Base-by-base conservation (phyloP, 2,888 invertebrate species). In the Scrobipalpa costella region DNA sequence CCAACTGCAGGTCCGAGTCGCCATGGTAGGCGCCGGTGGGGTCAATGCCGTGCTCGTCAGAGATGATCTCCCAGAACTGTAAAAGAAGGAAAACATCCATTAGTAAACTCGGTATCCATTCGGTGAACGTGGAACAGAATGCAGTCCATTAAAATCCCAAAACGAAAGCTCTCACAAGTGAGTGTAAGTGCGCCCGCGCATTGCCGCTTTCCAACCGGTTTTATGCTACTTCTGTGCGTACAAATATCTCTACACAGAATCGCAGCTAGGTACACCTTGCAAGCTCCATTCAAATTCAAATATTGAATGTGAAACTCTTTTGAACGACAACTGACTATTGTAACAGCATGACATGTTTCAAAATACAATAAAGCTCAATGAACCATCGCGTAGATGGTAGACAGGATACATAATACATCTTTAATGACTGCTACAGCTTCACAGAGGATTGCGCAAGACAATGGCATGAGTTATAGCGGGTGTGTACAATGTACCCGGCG, bases 11-110 rank as follows among this genome's bases (percentile, higher is more conserved):
- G 84, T 97, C 97, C 60, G 96, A 96, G 87, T 97, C 97, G 63
- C 97, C 97, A 73, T 95, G 95, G 89, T 97, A 97, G 44, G 95
- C 95, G 68, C 97, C 97, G 74, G 96, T 96, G 73, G 97, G 96
- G 93, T 97, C 97, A 80, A 98, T 98, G 80, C 97, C 97, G 87
- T 98, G 98, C 92, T 98, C 98, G 83, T 98, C 97, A 63, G 97
- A 98, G 90, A 98, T 98, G 76, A 98, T 98, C 93, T 98, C 98
- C 98, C 98, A 98, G 93, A 92, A 87, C 76, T 90, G 83, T 69
- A 75, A 81, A 81, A 84, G 79, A 90, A 95, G 96, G 77, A 93
- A 27, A 95, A 80, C 93, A 89, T 59, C 95, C 95, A 87, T 97
- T 97, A 71, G 96, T 67, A 71, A 74, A 74, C 66, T 67, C 68